Base-by-base conservation (phyloP, 2,797 vertebrate species). In the Galagoides demidoff region DNA sequence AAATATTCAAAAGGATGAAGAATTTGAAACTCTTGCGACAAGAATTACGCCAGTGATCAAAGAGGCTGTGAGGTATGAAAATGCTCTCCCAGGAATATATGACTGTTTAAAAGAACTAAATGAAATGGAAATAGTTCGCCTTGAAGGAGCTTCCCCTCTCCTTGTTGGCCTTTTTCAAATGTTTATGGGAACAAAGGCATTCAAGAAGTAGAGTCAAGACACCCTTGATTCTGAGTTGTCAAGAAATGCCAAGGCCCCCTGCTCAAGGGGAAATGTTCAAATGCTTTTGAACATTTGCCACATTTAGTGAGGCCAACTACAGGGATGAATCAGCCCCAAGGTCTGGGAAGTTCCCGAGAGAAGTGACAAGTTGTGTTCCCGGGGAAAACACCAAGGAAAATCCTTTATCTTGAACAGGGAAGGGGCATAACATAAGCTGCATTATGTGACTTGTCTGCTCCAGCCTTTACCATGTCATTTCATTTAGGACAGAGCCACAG, bases 1-100 rank as follows among this genome's bases (percentile, higher is more conserved):
- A 96, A 94, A 96, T 96, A 95, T 87, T 95, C 63, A 79, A 90
- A 96, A 96, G 89, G 88, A 92, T 81, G 55, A 95, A 95, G 92
- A 97, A 94, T 95, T 68, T 64, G 74, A 96, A 96, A 96, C 92
- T 95, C 86, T 88, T 96, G 57, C 1, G 9, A 81, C 68, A 85
- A 97, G 92, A 95, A 95, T 97, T 86, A 95, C 92, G 74, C 90
- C 78, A 90, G 37, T 29, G 45, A 95, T 86, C 93, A 94, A 90
- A 92, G 68, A 97, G 83, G 88, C 82, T 89, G 39, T 93, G 77
- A 85, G 74, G 59, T 96, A 91, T 92, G 85, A 96, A 95, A 92
- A 90, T 92, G 92, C 81, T 86, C 85, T 94, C 84, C 25, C 27
- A 85, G 93, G 78, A 96, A 94, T 92, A 90, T 19, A 92, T 59